Conservation (phyloP, 37 sponge, comb jelly and placozoan species). For the Corticium candelabrum region DNA sequence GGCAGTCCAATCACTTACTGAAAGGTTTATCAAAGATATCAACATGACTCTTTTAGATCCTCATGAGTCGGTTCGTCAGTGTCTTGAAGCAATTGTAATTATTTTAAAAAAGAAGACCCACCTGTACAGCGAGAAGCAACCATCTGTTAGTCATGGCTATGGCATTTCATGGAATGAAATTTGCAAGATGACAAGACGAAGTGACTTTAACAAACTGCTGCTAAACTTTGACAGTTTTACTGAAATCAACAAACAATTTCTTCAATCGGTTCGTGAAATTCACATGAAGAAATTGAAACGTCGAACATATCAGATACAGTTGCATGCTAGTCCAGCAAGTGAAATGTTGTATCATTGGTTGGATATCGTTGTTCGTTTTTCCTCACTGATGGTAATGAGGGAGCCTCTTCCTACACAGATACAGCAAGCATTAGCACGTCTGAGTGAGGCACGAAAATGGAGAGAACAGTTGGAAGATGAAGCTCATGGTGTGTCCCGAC, state of each 20-base stretch:
- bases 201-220: not conserved
- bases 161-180: not conserved
- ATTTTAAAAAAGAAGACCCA: not conserved
- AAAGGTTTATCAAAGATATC: not conserved
- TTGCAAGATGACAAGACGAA: not conserved
- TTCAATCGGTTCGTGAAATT: not conserved
- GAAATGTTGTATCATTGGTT: not conserved
- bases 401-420: not conserved
- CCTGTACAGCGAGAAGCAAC: not conserved
- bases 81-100: not conserved
- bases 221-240: not conserved
- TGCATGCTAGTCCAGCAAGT: not conserved
- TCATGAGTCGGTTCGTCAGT: not conserved
- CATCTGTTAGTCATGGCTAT: not conserved
- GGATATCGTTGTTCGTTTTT: not conserved
- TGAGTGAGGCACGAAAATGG: not conserved
- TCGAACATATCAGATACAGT: not conserved
- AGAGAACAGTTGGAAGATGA: not conserved
- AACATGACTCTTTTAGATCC: not conserved
- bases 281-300: conserved; percentile 2
- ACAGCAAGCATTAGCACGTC: not conserved
- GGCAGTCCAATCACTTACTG: not conserved
- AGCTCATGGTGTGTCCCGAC: not conserved
- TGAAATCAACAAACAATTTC: not conserved
- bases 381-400: not conserved